Base-by-base conservation (phyloP, 2,888 invertebrate genomes). In the Trachelus troglodyta region DNA sequence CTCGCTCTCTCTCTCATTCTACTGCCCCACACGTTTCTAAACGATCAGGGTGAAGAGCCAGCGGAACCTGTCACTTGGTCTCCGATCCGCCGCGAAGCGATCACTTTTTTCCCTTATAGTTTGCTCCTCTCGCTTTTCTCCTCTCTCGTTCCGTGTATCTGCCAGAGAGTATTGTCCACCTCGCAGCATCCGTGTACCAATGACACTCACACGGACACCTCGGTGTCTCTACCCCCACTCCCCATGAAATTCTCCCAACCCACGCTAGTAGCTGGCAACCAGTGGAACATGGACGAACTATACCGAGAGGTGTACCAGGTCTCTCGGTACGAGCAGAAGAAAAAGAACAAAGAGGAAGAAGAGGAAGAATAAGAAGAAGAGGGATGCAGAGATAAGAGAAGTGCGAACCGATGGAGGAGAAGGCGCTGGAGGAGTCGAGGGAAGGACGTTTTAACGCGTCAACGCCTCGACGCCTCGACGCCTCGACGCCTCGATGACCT, bases 21-120 rank as follows among this genome's bases (percentile, higher is more conserved):
- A 3, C 35, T 12, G 3, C 11, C 23, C 23, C 23, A 23, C 56
- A 23, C 56, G 9, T 23, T 56, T 56, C 56, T 23, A 56, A 23
- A 23, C 56, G 56, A 23, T 56, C 56, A 56, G 56, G 34, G 74
- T 35, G 73, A 74, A 79, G 80, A 75, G 76, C 79, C 76, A 79
- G 75, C 77, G 75, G 82, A 79, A 79, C 82, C 81, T 79, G 83
- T 85, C 81, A 81, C 81, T 79, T 77, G 84, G 79, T 82, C 84
- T 79, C 79, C 80, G 73, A 81, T 79, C 81, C 79, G 74, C 81
- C 78, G 76, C 75, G 79, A 80, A 80, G 79, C 82, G 86, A 86
- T 87, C 82, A 84, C 79, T 85, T 86, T 86, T 85, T 86, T 87
- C 77, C 81, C 15, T 12, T 35, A n/a, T 30, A 34, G 69, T 71